Evolutionary conservation across 2,888 invertebrate species (phyloP), one percentile per base, ranked within the genome.

Genomic region (Drosophila percnosoma): DNA sequence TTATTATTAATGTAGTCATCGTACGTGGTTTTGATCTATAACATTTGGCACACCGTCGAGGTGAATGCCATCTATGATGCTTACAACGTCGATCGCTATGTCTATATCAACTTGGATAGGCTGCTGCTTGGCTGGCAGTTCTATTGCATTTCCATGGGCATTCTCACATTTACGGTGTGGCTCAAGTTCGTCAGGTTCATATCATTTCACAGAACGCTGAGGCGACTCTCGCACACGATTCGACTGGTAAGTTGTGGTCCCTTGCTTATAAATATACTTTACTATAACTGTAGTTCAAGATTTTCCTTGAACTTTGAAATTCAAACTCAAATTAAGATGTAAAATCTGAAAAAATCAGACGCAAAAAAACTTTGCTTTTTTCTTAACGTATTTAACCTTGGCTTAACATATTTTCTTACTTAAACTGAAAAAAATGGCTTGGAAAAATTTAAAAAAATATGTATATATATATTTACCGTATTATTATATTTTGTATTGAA

Each of bases 201-300:
- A 0, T 45, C 67, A 0, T 78, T 75, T 18, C 75, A 78, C 36
- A 24, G 68, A 4, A 29, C 73, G 0, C 40, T 67, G 3, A 52
- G 21, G 21, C 48, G 36, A 5, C 21, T 75, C 6, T 1, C 36
- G 18, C n/a, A n/a, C 0, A 34, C 49, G 0, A 2, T 68, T 8
- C 0, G 8, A 21, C 2, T n/a, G 73, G 75, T 75, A 53, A 63
- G 40, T 13, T 45, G 21, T 7, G 15, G 6, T 15, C 7, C 7
- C 7, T 13, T 21, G 11, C 13, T 11, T 42, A 6, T 13, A 21
- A 42, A 3, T 13, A 13, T 13, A 7, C 33, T 33, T 33, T n/a
- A 11, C 7, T 7, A 4, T 15, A 21, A 21, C 13, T 15, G 1
- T 45, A 7, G 21, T 13, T 21, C 1, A 45, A 7, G 21, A 21